phyloP scores from a whole-genome alignment of 2,113 vertebrate species.

The Cryptotis parvus region DNA sequence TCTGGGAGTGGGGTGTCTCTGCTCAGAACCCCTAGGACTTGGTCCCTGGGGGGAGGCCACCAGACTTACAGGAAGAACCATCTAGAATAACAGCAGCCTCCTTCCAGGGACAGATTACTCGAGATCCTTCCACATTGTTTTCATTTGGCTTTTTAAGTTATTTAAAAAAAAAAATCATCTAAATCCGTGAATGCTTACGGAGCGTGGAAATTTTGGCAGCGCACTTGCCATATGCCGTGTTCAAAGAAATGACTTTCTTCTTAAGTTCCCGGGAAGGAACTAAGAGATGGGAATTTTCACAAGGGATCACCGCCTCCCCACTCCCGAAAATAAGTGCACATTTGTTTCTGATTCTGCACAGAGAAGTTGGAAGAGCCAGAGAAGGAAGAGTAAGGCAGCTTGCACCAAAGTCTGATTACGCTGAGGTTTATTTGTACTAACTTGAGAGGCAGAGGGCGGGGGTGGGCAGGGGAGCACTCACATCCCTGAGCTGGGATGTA shows the following conservation, averaged over 20 bases:
- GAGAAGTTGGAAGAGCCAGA: not conserved
- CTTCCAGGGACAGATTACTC: not conserved
- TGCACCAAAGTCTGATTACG: too few species aligned
- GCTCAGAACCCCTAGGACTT: not conserved
- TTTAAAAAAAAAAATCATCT: not conserved
- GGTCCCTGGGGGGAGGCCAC: not conserved
- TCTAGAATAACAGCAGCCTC: not conserved
- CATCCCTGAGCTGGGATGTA: too few species aligned
- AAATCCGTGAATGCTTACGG: constrained; percentile 55
- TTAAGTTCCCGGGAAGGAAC: constrained; percentile 68
- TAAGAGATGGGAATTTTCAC: constrained; percentile 32
- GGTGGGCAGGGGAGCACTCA: too few species aligned
- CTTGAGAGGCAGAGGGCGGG: too few species aligned
- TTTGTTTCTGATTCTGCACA: constrained; percentile 64
- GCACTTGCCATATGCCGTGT: constrained; percentile 63
- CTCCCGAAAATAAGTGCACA: constrained; percentile 12
- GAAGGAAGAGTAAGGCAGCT: too few species aligned
- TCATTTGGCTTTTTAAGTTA: too few species aligned
- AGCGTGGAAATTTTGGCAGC: not conserved
- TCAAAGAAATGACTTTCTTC: constrained; percentile 75
- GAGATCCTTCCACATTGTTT: constrained; percentile 61
- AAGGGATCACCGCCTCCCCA: not conserved
- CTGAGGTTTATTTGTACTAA: too few species aligned
- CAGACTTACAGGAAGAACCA: accelerated
- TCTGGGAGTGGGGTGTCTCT: not conserved